Evolutionary conservation across 2,888 invertebrate species (phyloP).

Genomic region (Liopterus haemorrhoidalis): DNA sequence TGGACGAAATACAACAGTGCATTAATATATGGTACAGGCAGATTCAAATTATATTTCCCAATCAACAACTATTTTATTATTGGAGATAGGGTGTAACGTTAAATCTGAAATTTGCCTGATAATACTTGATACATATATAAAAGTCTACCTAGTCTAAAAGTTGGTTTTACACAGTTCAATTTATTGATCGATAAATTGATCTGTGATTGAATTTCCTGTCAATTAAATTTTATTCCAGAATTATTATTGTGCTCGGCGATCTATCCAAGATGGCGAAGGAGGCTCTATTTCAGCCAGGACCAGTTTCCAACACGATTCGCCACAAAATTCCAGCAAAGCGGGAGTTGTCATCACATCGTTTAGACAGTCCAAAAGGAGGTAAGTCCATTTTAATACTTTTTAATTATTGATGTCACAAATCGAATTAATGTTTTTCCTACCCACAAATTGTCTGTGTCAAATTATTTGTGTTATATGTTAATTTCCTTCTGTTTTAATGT

Average conservation of each 20-base stretch:
- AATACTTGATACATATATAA: too few relatives aligned
- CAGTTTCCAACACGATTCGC: slow-evolving; percentile 57
- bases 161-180: too few relatives aligned
- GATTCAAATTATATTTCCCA: not conserved
- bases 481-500: too few relatives aligned
- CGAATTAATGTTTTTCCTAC: too few relatives aligned
- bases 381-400: slow-evolving; percentile 14
- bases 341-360: slow-evolving; percentile 89
- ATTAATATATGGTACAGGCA: not conserved
- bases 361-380: slow-evolving; percentile 82
- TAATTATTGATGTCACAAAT: too few relatives aligned
- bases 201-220: slow-evolving; percentile 7
- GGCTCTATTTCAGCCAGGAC: slow-evolving; percentile 51
- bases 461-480: too few relatives aligned
- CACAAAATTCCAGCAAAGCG: slow-evolving; percentile 62
- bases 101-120: too few relatives aligned
- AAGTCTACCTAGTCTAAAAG: too few relatives aligned
- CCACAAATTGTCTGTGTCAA: too few relatives aligned
- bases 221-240: slow-evolving; percentile 42
- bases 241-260: slow-evolving; percentile 47
- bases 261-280: slow-evolving; percentile 45
- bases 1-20: not conserved
- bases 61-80: too few relatives aligned
- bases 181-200: too few relatives aligned
- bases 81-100: too few relatives aligned